Evolutionary conservation across 2,797 vertebrate species (phyloP).

Genomic region (Enoplosus armatus): DNA sequence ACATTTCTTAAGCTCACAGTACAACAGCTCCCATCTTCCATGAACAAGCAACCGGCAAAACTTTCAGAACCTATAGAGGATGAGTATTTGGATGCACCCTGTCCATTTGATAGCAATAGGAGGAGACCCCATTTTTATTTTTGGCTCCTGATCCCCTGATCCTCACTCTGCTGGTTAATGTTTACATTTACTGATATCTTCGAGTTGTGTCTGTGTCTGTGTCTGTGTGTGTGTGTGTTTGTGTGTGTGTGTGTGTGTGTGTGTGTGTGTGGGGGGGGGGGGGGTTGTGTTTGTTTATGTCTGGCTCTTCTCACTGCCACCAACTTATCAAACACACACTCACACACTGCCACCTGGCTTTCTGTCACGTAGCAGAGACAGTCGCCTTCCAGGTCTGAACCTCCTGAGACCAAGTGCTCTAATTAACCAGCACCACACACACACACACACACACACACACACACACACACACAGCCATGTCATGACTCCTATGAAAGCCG

Average conservation of each 20-base stretch:
- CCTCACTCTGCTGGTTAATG: constrained; percentile 2
- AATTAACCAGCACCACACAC: constrained; percentile 60
- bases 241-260: constrained; percentile 23
- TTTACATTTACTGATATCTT: constrained; percentile 27
- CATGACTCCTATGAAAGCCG: constrained; percentile 49
- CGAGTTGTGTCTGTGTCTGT: constrained; percentile 2
- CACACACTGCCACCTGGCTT: constrained; percentile 55
- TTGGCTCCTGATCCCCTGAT: background rate
- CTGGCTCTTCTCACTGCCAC: constrained; percentile 55
- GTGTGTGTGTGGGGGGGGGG: too few species aligned
- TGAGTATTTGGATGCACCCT: background rate
- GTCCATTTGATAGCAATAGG: background rate
- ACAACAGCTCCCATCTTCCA: background rate
- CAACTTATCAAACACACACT: constrained; percentile 34
- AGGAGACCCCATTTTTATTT: background rate
- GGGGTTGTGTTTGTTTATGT: constrained; percentile 63
- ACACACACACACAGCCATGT: constrained; percentile 31
- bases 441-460: constrained; percentile 41
- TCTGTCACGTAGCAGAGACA: constrained; percentile 73
- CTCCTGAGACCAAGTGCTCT: constrained; percentile 74
- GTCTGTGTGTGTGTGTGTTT: constrained; percentile 17
- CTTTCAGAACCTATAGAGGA: background rate
- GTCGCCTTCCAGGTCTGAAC: constrained; percentile 68
- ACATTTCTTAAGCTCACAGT: too few species aligned
- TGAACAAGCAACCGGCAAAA: background rate